A percentile compares a stretch with the other conserved stretches of the same genome.
Conservation (phyloP, 1,140 invertebrate genomes). For the Aphidius ervi region DNA sequence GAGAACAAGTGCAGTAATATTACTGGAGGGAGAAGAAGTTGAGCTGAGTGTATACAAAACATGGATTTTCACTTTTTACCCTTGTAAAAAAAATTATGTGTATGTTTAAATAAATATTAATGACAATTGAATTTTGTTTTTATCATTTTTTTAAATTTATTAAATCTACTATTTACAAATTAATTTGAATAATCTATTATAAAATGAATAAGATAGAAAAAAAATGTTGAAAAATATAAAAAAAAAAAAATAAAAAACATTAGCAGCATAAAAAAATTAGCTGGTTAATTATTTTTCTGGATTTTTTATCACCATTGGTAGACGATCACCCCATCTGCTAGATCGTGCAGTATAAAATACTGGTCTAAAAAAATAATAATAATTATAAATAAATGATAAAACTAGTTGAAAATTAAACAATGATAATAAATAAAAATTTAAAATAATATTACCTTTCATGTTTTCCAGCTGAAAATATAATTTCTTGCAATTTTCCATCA, state of each 20-base stretch:
- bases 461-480: slow-evolving; percentile 71
- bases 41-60: not conserved
- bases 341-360: slow-evolving; percentile 67
- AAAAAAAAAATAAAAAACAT: too few relatives aligned
- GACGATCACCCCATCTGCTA: slow-evolving; percentile 69
- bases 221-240: too few relatives aligned
- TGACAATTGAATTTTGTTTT: not conserved
- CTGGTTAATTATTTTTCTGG: slow-evolving; percentile 5
- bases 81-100: too few relatives aligned
- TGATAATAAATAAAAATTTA: slow-evolving; percentile 25
- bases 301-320: slow-evolving; percentile 56
- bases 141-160: not conserved
- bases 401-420: slow-evolving; percentile 7
- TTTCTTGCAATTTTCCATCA: slow-evolving; percentile 69
- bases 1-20: not conserved
- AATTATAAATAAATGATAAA: slow-evolving; percentile 7
- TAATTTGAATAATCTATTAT: too few relatives aligned
- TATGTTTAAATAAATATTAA: not conserved
- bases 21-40: slow-evolving; percentile 6
- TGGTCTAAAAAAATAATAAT: slow-evolving; percentile 45
- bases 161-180: too few relatives aligned
- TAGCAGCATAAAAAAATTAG: not conserved
- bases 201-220: too few relatives aligned
- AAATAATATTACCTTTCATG: slow-evolving; percentile 61
- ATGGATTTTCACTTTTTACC: too few relatives aligned